These are phyloP conservation scores for Ladona fulva DNA, from an alignment of 1,140 invertebrate genomes.

Conservation along the genomic window DNA sequence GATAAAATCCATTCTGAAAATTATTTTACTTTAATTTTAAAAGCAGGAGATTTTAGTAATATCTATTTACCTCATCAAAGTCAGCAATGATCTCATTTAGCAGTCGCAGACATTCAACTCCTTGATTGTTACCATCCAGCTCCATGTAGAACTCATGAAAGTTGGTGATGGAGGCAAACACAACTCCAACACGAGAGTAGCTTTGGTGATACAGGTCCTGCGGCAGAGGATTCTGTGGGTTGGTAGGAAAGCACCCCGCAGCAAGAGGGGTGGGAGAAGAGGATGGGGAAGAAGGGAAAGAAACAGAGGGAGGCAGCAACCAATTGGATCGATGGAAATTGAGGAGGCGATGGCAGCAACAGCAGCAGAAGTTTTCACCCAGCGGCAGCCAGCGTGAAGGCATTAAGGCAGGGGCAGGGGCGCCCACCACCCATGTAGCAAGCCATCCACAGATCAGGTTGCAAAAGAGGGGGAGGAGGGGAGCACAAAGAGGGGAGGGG, in stretches of 20 bases:
- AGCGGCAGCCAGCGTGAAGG: not conserved
- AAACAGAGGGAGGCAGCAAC: constrained; percentile 12
- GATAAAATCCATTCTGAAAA: no score
- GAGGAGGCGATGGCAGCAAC: not conserved
- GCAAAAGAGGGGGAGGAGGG: constrained; percentile 13
- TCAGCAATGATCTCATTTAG: constrained; percentile 87
- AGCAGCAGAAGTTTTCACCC: not conserved
- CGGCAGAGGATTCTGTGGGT: constrained; percentile 38
- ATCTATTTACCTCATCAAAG: constrained; percentile 71
- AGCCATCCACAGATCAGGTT: not conserved
- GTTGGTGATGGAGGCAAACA: constrained; percentile 91
- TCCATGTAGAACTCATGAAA: constrained; percentile 95
- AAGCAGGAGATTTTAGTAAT: no score
- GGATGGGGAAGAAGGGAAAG: constrained; percentile 7
- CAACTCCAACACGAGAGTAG: constrained; percentile 82
- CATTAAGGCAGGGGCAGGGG: not conserved
- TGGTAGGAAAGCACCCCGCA: not conserved
- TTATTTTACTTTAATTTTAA: no score
- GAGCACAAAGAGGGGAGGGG: not conserved
- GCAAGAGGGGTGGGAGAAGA: not conserved
- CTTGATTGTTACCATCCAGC: constrained; percentile 86
- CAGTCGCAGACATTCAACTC: constrained; percentile 77
- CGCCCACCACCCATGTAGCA: not conserved
- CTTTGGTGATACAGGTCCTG: constrained; percentile 92
- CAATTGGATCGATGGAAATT: not conserved